Evolutionary conservation across 2,888 invertebrate genomes (phyloP).

Genomic region (Nebria brevicollis): DNA sequence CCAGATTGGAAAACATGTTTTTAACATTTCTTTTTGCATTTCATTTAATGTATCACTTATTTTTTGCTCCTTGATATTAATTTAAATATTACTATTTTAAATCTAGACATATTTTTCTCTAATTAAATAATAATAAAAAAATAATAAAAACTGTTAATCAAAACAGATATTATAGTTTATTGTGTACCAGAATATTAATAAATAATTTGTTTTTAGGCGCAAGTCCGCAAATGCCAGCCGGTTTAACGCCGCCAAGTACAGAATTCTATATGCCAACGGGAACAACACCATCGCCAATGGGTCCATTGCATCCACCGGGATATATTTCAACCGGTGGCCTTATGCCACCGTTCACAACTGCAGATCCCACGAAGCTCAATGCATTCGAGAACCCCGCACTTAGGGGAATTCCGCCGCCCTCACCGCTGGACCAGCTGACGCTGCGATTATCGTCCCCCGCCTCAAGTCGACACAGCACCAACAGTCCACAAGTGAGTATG

Average conservation of each 20-base stretch:
- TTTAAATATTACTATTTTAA: background rate
- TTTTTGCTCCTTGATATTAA: background rate
- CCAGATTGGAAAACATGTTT: constrained; percentile 29
- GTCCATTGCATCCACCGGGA: constrained; percentile 48
- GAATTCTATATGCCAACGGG: constrained; percentile 49
- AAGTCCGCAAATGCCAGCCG: constrained; percentile 59
- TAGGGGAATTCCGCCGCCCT: constrained; percentile 51
- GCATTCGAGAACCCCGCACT: constrained; percentile 55
- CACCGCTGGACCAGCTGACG: constrained; percentile 58
- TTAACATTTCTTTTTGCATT: constrained; percentile 22
- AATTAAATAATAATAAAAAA: too few relatives aligned
- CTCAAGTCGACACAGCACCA: constrained; percentile 67
- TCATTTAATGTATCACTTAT: background rate
- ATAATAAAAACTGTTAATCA: too few relatives aligned
- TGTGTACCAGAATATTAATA: background rate
- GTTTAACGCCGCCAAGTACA: constrained; percentile 49
- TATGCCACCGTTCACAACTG: constrained; percentile 69
- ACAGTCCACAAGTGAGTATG: constrained; percentile 64
- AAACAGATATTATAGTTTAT: background rate
- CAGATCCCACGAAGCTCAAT: constrained; percentile 55
- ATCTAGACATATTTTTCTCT: too few relatives aligned
- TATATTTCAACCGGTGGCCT: constrained; percentile 69
- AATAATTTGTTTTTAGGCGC: constrained; percentile 60
- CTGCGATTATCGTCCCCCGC: constrained; percentile 67
- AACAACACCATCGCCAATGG: constrained; percentile 43